Conservation (phyloP, 2,888 invertebrate species). For the Gymnosoma rotundatum region DNA sequence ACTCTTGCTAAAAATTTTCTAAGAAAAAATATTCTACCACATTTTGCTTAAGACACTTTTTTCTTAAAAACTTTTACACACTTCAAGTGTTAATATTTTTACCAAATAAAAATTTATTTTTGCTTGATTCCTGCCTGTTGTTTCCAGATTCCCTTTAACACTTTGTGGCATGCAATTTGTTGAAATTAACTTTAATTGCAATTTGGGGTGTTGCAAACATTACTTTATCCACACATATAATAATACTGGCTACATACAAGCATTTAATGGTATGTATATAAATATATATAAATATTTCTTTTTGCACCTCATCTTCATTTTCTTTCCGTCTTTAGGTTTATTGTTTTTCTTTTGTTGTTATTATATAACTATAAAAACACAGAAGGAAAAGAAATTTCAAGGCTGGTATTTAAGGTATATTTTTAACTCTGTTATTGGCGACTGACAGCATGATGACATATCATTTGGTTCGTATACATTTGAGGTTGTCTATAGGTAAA, state of each 20-base stretch:
- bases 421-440: constrained; percentile 70
- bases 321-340: constrained; percentile 39
- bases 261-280: constrained; percentile 2
- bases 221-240: too few relatives aligned
- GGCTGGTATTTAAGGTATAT: constrained; percentile 68
- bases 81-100: constrained; percentile 43
- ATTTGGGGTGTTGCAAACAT: constrained; percentile 74
- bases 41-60: not conserved
- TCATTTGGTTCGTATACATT: constrained; percentile 67
- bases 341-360: not conserved
- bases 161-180: constrained; percentile 82
- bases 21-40: not conserved
- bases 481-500: constrained; percentile 33
- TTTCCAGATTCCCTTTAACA: constrained; percentile 80
- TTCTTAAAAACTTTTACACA: not conserved
- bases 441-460: constrained; percentile 72
- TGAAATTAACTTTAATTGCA: constrained; percentile 82
- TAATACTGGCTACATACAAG: constrained; percentile 49
- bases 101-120: not conserved
- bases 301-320: constrained; percentile 60
- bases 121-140: constrained; percentile 46
- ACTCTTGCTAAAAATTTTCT: too few relatives aligned
- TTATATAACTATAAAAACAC: constrained; percentile 26
- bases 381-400: constrained; percentile 34
- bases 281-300: constrained; percentile 35